A percentile compares a stretch with the other conserved stretches of the same genome.
Evolutionary conservation across 2,888 invertebrate species (phyloP).

Genomic region (Drosophila mimetica): DNA sequence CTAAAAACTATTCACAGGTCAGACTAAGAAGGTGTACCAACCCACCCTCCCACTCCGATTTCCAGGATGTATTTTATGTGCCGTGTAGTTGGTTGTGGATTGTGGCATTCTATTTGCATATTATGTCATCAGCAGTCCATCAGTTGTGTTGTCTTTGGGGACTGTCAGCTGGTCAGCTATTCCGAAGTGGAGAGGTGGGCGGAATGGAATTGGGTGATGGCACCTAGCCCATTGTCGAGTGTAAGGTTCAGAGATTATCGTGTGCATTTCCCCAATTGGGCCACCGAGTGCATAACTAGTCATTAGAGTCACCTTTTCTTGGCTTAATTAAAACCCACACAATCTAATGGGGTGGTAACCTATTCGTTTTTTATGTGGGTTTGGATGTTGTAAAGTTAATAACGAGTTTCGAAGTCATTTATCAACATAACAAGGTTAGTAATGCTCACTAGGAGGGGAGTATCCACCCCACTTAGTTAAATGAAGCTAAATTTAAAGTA

Average conservation of each 20-base stretch:
- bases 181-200: not conserved
- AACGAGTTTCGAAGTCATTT: constrained; percentile 46
- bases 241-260: constrained; percentile 75
- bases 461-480: not conserved
- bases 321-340: constrained; percentile 57
- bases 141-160: constrained; percentile 69
- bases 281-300: constrained; percentile 50
- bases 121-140: constrained; percentile 79
- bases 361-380: constrained; percentile 6
- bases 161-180: constrained; percentile 55
- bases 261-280: constrained; percentile 27
- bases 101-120: constrained; percentile 72
- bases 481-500: too few species aligned
- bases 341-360: not conserved
- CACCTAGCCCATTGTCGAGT: constrained; percentile 40
- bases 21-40: constrained; percentile 33
- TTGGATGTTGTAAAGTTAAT: constrained; percentile 59
- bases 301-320: constrained; percentile 60
- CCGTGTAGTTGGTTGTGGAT: constrained; percentile 25
- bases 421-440: constrained; percentile 67
- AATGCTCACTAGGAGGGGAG: constrained; percentile 23
- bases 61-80: constrained; percentile 32
- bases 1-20: constrained; percentile 79
- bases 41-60: too few species aligned
- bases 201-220: not conserved